phyloP scores from a whole-genome alignment of 2,888 invertebrate genomes.

The Stomorhina lunata region DNA sequence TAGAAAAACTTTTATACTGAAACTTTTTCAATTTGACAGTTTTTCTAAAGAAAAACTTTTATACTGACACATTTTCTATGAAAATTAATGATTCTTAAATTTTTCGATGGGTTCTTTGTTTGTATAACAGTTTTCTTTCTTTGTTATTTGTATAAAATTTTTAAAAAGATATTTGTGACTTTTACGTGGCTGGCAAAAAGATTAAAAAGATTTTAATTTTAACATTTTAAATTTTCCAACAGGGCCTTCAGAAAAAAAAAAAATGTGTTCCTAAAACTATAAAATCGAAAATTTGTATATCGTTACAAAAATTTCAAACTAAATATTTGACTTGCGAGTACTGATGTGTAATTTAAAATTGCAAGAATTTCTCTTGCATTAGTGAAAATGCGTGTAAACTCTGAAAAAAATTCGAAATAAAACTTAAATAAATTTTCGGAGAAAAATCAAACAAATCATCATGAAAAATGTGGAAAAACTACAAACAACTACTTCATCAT shows the following conservation, averaged over 20 bases:
- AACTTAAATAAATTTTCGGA: neutral
- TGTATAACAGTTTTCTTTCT: too few species aligned
- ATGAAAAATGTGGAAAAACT: neutral
- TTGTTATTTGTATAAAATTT: too few species aligned
- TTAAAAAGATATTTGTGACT: too few species aligned
- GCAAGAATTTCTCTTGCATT: neutral
- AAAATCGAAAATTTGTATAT: neutral
- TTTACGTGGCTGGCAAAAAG: neutral
- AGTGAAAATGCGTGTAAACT: slow-evolving; percentile 20
- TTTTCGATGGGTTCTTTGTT: too few species aligned
- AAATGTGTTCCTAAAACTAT: neutral
- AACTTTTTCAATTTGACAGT: too few species aligned
- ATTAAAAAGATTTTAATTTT: neutral
- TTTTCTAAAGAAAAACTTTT: too few species aligned
- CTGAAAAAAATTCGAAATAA: neutral
- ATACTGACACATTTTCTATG: too few species aligned
- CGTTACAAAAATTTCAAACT: neutral
- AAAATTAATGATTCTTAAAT: too few species aligned
- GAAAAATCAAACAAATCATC: slow-evolving; percentile 8
- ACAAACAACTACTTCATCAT: neutral
- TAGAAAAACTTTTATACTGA: too few species aligned
- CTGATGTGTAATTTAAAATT: neutral
- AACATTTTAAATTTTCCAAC: slow-evolving; percentile 1
- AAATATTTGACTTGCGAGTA: slow-evolving; percentile 17
- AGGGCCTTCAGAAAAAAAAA: neutral